Evolutionary conservation across 2,797 vertebrate species (phyloP), one percentile per base, ranked within the genome.

Genomic region (Emydoidea blandingii): DNA sequence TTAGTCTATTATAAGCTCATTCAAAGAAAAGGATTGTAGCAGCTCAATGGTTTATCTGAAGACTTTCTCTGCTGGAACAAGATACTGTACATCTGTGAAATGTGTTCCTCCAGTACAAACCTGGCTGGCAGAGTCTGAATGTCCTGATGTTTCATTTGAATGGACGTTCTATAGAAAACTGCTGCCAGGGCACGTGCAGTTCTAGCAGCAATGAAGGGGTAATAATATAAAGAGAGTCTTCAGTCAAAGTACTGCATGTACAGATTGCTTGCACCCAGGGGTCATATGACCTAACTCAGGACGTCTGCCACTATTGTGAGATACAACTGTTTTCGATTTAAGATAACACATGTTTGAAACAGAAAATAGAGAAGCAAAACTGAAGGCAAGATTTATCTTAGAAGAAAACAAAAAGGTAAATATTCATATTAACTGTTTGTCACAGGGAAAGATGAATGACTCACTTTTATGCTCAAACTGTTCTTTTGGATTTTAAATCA

Each of bases 81-180:
- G 49, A 76, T 52, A 27, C 2, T 8, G 41, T 79, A 53, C 4
- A 34, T 83, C 59, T 79, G 47, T 81, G 79, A 90, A 89, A 86
- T 0, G 4, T 56, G 74, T 85, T 93, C 37, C n/a, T 44, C 86
- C 49, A 4, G 21, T n/a, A 84, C 29, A 91, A 92, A 90, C 88
- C 86, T 41, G 23, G 27, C 86, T 47, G 23, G 19, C 80, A 91
- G 16, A 27, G 6, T 2, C 15, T 65, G 1, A 4, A 37, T 49
- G 25, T 76, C 47, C 84, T 94, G 85, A 87, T 84, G 81, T 84
- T 94, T 96, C 86, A 87, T 85, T 78, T 91, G 62, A 95, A 89
- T 44, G 34, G 57, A 72, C 41, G 72, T 47, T 62, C 31, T 87
- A 78, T 62, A 85, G 15, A 74, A 95, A 95, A 81, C n/a, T 92